Percentiles rank a stretch among this genome's conserved stretches.
Evolutionary conservation across 1,140 invertebrate species (phyloP).

Genomic region (Bombus affinis): DNA sequence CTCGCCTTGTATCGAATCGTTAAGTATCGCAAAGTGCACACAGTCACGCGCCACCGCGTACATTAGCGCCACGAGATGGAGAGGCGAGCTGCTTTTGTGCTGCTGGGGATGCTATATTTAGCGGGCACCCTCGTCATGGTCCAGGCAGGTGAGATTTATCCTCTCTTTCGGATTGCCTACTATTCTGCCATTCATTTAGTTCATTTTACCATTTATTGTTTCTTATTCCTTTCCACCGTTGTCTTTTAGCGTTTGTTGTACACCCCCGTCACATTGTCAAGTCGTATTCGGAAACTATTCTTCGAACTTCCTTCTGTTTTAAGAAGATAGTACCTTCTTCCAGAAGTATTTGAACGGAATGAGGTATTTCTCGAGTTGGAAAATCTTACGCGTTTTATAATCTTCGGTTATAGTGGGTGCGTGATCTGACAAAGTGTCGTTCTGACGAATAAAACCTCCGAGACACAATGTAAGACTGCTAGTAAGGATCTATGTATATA

Average conservation of each 20-base stretch:
- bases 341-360: background rate
- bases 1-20: conserved; percentile 33
- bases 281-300: background rate
- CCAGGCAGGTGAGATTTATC: conserved; percentile 75
- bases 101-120: conserved; percentile 80
- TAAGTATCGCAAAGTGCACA: conserved; percentile 54
- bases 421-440: background rate
- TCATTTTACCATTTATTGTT: background rate
- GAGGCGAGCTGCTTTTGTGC: conserved; percentile 74
- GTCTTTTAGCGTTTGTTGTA: background rate
- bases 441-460: background rate
- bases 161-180: conserved; percentile 37
- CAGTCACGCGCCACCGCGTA: conserved; percentile 64
- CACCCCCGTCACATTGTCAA: background rate
- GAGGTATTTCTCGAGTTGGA: no score
- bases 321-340: background rate
- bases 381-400: no score
- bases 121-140: conserved; percentile 75
- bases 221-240: background rate
- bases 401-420: no score
- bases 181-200: conserved; percentile 45
- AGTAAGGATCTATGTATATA: background rate
- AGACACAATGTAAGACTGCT: background rate
- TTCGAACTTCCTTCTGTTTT: background rate
- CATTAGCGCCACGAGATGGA: conserved; percentile 74